A percentile compares a stretch with the other conserved stretches of the same genome.
phyloP scores from a whole-genome alignment of 2,797 vertebrate genomes.

The Oceanodroma leucorhoa region DNA sequence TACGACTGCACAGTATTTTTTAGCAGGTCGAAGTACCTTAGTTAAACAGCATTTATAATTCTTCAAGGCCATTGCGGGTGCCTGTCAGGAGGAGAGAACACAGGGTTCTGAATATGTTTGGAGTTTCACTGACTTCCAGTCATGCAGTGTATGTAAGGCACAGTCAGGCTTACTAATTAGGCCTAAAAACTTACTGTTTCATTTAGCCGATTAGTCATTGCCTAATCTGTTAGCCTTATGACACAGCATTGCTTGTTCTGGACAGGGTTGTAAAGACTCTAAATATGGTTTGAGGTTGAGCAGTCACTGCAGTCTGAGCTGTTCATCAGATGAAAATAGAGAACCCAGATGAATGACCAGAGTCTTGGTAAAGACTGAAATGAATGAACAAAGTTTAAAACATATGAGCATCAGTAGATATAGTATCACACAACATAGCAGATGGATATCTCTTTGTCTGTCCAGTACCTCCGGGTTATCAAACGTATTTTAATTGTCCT shows the following conservation, averaged over 20 bases:
- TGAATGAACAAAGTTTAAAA: not conserved
- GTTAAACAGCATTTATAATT: not conserved
- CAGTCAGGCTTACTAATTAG: not conserved
- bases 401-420: not conserved
- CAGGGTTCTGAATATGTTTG: accelerated
- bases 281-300: not conserved
- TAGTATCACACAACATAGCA: not conserved
- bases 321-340: accelerated
- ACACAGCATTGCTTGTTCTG: accelerated
- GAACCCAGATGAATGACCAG: not conserved
- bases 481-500: not conserved
- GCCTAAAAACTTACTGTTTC: not conserved
- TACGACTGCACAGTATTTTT: not conserved
- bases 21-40: not conserved
- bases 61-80: accelerated
- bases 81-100: not conserved
- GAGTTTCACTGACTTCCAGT: not conserved
- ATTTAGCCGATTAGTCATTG: not conserved
- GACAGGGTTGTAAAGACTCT: not conserved
- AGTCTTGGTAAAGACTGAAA: not conserved
- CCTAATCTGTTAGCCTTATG: not conserved
- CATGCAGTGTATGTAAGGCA: accelerated
- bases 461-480: not conserved
- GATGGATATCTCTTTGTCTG: not conserved
- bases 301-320: accelerated